Percentiles rank a stretch among this genome's conserved stretches.
phyloP scores from a whole-genome alignment of 2,888 invertebrate genomes.

The Danaus chrysippus region DNA sequence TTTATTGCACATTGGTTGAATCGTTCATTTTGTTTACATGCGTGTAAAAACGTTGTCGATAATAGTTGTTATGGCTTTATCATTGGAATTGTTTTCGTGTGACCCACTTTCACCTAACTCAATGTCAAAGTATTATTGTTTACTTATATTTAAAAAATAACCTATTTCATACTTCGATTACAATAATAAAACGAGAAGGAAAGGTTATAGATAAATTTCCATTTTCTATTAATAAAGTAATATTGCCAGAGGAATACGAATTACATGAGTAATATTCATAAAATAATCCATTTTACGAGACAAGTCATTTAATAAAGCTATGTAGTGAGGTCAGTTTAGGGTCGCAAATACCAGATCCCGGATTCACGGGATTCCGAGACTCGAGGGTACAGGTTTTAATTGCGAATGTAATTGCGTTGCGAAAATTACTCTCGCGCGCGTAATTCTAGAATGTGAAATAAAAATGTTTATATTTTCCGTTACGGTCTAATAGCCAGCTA shows the following conservation, averaged over 20 bases:
- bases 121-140: no score
- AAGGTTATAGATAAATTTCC: no score
- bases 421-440: constrained; percentile 45
- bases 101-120: no score
- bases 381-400: constrained; percentile 53
- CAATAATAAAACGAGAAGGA: no score
- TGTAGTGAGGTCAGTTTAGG: constrained; percentile 40
- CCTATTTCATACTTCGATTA: no score
- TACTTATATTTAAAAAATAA: no score
- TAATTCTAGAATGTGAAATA: constrained; percentile 39
- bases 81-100: no score
- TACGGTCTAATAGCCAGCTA: constrained; percentile 35
- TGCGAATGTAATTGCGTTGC: constrained; percentile 53
- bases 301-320: constrained; percentile 27
- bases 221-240: not conserved
- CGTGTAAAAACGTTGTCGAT: no score
- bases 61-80: no score
- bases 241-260: not conserved
- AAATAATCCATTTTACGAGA: constrained; percentile 15
- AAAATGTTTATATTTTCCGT: constrained; percentile 43
- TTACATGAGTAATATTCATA: constrained; percentile 7
- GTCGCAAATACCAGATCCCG: constrained; percentile 44
- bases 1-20: no score
- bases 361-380: constrained; percentile 43
- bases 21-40: no score